Evolutionary conservation across 2,797 vertebrate species (phyloP).

Genomic region (Danio tinwini): DNA sequence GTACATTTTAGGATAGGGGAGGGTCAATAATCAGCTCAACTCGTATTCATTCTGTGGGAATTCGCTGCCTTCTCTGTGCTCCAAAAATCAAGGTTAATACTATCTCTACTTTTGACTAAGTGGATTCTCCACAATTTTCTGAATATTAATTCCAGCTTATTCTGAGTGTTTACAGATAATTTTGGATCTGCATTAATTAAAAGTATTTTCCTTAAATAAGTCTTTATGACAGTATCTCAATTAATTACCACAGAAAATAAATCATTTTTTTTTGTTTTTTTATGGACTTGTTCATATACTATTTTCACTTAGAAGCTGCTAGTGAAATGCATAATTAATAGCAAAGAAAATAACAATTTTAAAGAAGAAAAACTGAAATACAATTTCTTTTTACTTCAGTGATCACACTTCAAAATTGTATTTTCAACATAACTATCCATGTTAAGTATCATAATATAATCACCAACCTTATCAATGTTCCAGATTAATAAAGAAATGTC

Average conservation of each 20-base stretch:
- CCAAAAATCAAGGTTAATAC: constrained; percentile 16
- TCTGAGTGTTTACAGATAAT: no score
- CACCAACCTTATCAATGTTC: background rate
- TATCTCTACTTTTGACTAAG: constrained; percentile 9
- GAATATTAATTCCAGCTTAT: constrained; percentile 12
- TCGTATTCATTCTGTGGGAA: constrained; percentile 26
- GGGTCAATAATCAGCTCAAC: constrained; percentile 7
- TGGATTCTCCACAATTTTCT: constrained; percentile 8
- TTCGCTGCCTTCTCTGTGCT: constrained; percentile 15
- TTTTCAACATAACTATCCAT: no score
- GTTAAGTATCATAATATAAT: background rate
- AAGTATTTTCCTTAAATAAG: background rate
- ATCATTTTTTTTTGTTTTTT: no score
- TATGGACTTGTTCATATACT: no score
- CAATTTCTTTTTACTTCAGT: no score
- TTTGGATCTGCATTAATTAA: background rate
- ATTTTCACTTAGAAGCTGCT: no score
- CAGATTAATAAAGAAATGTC: background rate
- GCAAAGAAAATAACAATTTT: no score
- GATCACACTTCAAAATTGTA: no score
- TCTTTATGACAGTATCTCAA: no score
- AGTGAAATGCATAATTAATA: no score
- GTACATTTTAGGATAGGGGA: background rate
- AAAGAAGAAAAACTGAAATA: no score
- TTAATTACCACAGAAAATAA: no score